Evolutionary conservation across 2,113 vertebrate species (phyloP).

Genomic region (Cottus gobio): DNA sequence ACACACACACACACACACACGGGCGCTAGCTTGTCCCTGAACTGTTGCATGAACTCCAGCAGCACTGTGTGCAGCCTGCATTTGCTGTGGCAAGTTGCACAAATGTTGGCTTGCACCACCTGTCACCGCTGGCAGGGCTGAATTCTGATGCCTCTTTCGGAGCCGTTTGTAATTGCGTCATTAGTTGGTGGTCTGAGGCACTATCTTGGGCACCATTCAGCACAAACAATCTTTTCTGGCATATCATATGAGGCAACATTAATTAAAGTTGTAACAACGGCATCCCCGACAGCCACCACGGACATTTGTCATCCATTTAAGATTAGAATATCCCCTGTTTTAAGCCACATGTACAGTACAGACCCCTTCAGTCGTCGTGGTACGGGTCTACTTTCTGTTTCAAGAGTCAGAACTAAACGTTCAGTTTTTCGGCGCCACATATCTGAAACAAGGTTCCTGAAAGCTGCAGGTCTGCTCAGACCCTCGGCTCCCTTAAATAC

Average conservation of each 20-base stretch:
- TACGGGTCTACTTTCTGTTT: too few species aligned
- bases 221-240: slow-evolving; percentile 10
- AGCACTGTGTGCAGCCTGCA: slow-evolving; percentile 15
- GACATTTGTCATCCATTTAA: slow-evolving; percentile 28
- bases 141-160: slow-evolving; percentile 25
- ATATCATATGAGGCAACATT: background rate
- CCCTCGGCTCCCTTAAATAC: too few species aligned
- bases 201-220: background rate
- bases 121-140: slow-evolving; percentile 43
- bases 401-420: too few species aligned
- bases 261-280: slow-evolving; percentile 3
- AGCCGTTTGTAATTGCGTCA: slow-evolving; percentile 49
- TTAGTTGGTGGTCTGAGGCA: slow-evolving; percentile 24
- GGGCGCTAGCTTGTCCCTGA: slow-evolving; percentile 9
- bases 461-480: too few species aligned
- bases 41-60: slow-evolving; percentile 41
- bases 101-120: slow-evolving; percentile 56
- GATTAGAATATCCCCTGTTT: background rate
- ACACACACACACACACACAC: slow-evolving; percentile 3
- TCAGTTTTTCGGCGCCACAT: too few species aligned
- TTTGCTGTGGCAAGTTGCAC: slow-evolving; percentile 41
- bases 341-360: background rate
- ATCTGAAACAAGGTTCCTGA: too few species aligned
- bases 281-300: background rate
- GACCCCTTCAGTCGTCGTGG: too few species aligned